phyloP scores from a whole-genome alignment of 2,888 invertebrate genomes.

The Drosophila kambysellisi region DNA sequence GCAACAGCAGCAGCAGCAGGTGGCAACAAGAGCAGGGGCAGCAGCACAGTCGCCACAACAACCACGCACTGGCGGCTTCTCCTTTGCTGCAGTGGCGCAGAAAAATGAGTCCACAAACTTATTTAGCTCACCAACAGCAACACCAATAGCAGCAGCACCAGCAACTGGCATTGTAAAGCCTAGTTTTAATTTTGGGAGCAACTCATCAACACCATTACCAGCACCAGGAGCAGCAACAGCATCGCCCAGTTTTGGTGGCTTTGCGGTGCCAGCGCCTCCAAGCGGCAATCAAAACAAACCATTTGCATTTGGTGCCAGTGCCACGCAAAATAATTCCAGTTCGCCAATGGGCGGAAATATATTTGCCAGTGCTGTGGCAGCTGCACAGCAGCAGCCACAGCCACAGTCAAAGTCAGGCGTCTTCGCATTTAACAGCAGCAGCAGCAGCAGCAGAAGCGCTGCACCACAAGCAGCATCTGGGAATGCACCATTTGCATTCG shows the following conservation, averaged over 20 bases:
- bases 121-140: conserved; percentile 42
- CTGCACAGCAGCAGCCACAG: conserved; percentile 34
- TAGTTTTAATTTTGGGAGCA: conserved; percentile 57
- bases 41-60: conserved; percentile 6
- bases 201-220: conserved; percentile 1
- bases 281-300: conserved; percentile 47
- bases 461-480: conserved; percentile 6
- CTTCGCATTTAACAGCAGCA: conserved; percentile 59
- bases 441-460: conserved; percentile 6
- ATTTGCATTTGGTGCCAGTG: conserved; percentile 61
- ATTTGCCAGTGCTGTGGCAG: conserved; percentile 61
- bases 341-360: conserved; percentile 53
- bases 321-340: conserved; percentile 14
- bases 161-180: conserved; percentile 46
- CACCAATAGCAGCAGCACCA: background rate
- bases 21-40: conserved; percentile 6
- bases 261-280: conserved; percentile 26
- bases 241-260: conserved; percentile 40
- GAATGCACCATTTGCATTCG: conserved; percentile 66
- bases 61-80: conserved; percentile 52
- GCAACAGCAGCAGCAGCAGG: conserved; percentile 29
- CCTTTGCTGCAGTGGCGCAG: conserved; percentile 42
- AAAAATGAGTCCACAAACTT: conserved; percentile 44
- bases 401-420: conserved; percentile 43
- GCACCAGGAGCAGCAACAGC: background rate